Evolutionary conservation across 1,140 invertebrate species (phyloP), one percentile per base, ranked within the genome.

Genomic region (Cheumatopsyche charites): DNA sequence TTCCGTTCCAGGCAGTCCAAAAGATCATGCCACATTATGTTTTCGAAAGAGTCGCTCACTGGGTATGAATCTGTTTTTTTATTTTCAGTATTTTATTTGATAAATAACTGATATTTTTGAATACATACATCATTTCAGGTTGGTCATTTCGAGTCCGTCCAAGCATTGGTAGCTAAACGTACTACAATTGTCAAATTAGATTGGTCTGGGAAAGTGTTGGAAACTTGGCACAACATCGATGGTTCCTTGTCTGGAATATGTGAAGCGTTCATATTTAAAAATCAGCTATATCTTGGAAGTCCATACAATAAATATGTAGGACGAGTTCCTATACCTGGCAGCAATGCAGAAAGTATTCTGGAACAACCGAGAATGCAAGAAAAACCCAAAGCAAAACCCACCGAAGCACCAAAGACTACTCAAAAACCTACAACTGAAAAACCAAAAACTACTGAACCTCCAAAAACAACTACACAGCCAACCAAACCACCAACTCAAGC

Each of bases 221-320:
- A 87, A 52, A 84, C 84, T 61, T 85, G 89, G 63, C 88, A 88
- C 75, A 82, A 81, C 36, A 83, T 80, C 0, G 85, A 89, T 78
- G 77, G 76, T 9, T 81, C 79, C 67, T 47, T 90, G 2, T 12
- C 21, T 1, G 70, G 73, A n/a, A 84, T 89, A 15, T 87, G 85
- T 79, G 87, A 91, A 77, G 88, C 88, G 1, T 85, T 88, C 65
- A 85, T 90, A 43, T 84, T 80, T 75, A 82, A 85, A 65, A 82
- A 86, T 70, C 80, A 84, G 74, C 76, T 88, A 2, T 84, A 83
- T 47, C 76, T 84, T 21, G 87, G 93, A 13, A 90, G 88, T n/a
- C 91, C 91, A 7, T 87, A 86, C 72, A 88, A 89, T 77, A 80
- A 88, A 21, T 91, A 86, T 76, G 79, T 95, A 49, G 89, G 83